A percentile compares a stretch with the other conserved stretches of the same genome.
Evolutionary conservation across 2,113 vertebrate genomes (phyloP).

Genomic region (Heloderma charlesbogerti): DNA sequence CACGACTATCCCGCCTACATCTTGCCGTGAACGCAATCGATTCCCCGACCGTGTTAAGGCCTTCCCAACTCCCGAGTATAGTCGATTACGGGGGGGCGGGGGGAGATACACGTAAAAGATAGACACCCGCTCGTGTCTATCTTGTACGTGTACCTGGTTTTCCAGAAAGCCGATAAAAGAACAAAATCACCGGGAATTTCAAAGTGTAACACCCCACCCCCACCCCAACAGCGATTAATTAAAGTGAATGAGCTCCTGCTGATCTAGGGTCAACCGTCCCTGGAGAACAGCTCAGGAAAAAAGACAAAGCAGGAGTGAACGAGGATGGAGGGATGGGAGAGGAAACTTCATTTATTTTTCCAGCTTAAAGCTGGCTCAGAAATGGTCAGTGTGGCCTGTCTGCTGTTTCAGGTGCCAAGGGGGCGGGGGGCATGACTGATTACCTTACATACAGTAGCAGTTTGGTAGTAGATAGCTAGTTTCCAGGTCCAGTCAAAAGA

Average conservation of each 20-base stretch:
- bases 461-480: neutral
- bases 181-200: too few species aligned
- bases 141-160: neutral
- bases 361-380: neutral
- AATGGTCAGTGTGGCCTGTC: neutral
- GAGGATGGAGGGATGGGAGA: neutral
- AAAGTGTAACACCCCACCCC: too few species aligned
- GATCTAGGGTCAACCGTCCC: neutral
- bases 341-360: neutral
- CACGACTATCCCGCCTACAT: too few species aligned
- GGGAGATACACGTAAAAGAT: too few species aligned
- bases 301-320: neutral
- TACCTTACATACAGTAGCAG: neutral
- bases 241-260: neutral
- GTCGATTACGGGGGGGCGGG: too few species aligned
- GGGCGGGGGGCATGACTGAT: too few species aligned
- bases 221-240: neutral
- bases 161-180: too few species aligned
- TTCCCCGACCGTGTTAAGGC: neutral
- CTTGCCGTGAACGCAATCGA: neutral
- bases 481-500: neutral
- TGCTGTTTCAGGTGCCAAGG: neutral
- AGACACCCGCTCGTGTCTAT: neutral
- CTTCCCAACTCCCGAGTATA: neutral
- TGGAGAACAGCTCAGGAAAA: neutral